These are phyloP conservation scores for Patella ulyssiponensis DNA, from an alignment of 2,888 invertebrate species.

Conservation along the genomic window DNA sequence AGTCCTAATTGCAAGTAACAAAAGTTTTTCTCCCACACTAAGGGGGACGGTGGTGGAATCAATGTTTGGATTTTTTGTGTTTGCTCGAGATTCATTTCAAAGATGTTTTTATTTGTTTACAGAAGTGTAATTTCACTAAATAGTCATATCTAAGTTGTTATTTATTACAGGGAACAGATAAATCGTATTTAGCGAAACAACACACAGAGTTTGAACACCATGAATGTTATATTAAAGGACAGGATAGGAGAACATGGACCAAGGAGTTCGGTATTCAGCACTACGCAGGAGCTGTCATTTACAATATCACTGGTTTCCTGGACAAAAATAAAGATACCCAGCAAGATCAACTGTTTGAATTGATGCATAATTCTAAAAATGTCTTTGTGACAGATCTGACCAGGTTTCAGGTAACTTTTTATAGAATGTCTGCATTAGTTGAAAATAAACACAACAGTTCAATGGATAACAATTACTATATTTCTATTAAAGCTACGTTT, in stretches of 20 bases:
- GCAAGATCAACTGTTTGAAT: conserved; percentile 65
- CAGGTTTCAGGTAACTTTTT: conserved; percentile 57
- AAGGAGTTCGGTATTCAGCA: conserved; percentile 63
- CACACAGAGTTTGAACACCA: conserved; percentile 59
- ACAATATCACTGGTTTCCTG: conserved; percentile 58
- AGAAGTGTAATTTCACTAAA: background rate
- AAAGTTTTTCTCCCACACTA: too few relatives aligned
- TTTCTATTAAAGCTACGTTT: too few relatives aligned
- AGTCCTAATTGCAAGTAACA: too few relatives aligned
- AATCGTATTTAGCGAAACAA: conserved; percentile 62
- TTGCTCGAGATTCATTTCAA: background rate
- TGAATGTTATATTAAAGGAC: conserved; percentile 59
- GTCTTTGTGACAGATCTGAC: conserved; percentile 63
- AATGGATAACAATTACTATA: too few relatives aligned
- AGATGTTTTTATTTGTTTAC: background rate
- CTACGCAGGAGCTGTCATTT: conserved; percentile 63
- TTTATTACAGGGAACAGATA: conserved; percentile 56
- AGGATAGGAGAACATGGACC: conserved; percentile 61
- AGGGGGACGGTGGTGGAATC: too few relatives aligned
- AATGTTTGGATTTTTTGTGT: background rate
- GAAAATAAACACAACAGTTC: too few relatives aligned
- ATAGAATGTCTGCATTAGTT: too few relatives aligned
- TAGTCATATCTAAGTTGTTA: background rate
- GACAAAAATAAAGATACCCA: conserved; percentile 68
- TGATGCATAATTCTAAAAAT: conserved; percentile 63